Conservation (phyloP, 2,888 invertebrate species). For the Crioceris asparagi region DNA sequence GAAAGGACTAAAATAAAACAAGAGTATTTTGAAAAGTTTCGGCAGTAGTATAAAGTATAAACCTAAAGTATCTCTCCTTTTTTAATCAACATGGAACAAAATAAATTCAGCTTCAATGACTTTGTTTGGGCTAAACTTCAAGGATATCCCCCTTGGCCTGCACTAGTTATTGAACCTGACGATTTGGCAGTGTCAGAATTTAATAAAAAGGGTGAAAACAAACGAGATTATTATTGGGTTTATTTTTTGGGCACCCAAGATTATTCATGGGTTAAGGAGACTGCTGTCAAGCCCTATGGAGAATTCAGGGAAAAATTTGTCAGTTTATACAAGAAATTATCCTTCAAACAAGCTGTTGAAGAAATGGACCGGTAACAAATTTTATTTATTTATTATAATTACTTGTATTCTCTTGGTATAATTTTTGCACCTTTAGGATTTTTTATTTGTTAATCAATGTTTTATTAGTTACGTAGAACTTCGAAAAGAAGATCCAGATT, state of each 20-base stretch:
- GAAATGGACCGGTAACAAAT: too few species aligned
- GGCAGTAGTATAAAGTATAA: neutral
- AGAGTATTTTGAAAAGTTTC: constrained; percentile 10
- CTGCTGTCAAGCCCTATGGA: constrained; percentile 16
- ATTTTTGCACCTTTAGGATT: too few species aligned
- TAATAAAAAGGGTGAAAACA: constrained; percentile 8
- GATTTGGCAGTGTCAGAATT: constrained; percentile 3
- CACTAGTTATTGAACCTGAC: constrained; percentile 17
- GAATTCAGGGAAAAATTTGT: constrained; percentile 15
- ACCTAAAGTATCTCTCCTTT: too few species aligned
- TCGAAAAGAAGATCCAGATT: too few species aligned
- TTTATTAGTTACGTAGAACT: too few species aligned
- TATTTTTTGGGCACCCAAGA: constrained; percentile 22
- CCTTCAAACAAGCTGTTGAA: constrained; percentile 12
- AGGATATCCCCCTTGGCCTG: constrained; percentile 21
- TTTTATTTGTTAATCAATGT: too few species aligned
- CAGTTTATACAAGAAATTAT: constrained; percentile 10
- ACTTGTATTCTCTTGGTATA: too few species aligned
- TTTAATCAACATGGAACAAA: too few species aligned
- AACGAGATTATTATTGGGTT: constrained; percentile 11
- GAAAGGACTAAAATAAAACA: constrained; percentile 57
- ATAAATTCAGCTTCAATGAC: too few species aligned
- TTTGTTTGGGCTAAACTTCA: constrained; percentile 19
- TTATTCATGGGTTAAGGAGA: constrained; percentile 21
- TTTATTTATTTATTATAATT: too few species aligned